A percentile compares a stretch with the other conserved stretches of the same genome.
phyloP scores from a whole-genome alignment of 2,113 vertebrate genomes.

The Globicephala melas region DNA sequence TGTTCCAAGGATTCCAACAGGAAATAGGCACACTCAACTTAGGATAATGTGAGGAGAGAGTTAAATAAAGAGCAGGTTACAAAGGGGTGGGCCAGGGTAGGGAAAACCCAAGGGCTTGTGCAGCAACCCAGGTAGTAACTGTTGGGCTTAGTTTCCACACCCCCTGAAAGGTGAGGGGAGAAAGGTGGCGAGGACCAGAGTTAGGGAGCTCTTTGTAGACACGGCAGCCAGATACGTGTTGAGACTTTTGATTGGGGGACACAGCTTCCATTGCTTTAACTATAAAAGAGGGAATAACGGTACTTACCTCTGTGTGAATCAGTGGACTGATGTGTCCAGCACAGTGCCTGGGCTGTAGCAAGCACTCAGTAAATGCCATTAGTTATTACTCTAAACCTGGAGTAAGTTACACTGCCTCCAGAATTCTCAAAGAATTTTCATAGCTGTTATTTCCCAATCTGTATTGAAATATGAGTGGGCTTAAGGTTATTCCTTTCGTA shows the following conservation, averaged over 20 bases:
- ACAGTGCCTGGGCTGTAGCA: neutral
- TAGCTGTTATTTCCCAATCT: neutral
- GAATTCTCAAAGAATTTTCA: slow-evolving; percentile 10
- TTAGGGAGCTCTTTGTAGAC: neutral
- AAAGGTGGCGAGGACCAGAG: neutral
- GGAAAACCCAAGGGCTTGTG: neutral
- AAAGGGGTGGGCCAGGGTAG: neutral
- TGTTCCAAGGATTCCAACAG: neutral
- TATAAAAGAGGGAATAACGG: neutral
- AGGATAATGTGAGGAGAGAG: neutral
- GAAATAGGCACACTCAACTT: neutral
- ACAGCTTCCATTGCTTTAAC: neutral
- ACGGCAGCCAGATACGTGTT: neutral
- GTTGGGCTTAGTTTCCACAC: neutral
- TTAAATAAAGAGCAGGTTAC: neutral
- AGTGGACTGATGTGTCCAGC: neutral
- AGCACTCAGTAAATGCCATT: neutral
- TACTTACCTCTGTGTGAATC: too few species aligned
- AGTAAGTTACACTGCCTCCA: neutral
- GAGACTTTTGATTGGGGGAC: neutral
- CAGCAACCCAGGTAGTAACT: neutral
- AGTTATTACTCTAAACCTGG: neutral
- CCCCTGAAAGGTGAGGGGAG: neutral
- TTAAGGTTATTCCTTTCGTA: neutral
- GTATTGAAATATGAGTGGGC: neutral